Evolutionary conservation across 2,797 vertebrate genomes (phyloP), one percentile per base, ranked within the genome.

Genomic region (Scolopax rusticola): DNA sequence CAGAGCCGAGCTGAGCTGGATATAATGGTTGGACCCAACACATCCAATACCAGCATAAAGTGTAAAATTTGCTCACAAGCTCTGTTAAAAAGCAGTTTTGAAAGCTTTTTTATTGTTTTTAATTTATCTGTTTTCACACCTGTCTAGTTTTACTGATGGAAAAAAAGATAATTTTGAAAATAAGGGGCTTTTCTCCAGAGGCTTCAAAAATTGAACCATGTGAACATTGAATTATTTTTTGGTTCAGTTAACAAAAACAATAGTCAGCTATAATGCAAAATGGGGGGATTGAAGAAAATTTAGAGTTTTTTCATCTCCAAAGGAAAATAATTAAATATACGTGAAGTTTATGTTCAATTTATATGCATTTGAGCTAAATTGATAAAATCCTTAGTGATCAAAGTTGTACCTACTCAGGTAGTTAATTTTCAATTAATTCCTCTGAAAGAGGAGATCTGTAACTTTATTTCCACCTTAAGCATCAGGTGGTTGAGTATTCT

Each of bases 41-140:
- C 0, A 0, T 20, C 11, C 17, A 56, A 20, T n/a, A n/a, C 54
- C 2, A 28, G 24, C 15, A 15, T 23, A 32, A 60, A 25, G n/a
- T 41, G 16, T 54, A 53, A 79, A 75, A 64, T 32, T 69, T 87
- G 8, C 14, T 33, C 32, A 48, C 10, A 60, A 64, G 12, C 2
- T 47, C 14, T 53, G 75, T 68, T 38, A 7, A 84, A 85, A 54
- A 64, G 3, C 12, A 11, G 5, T 27, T 65, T 59, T 51, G 2
- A 5, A 78, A 43, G 8, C 32, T 27, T 81, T 84, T 87, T 45
- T 27, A 16, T 67, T 56, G 6, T 74, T 36, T 3, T 36, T 84
- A 65, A 45, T 15, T 54, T 17, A 14, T 21, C 8, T 64, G 10
- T 68, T 89, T 92, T 87, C 25, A 41, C 63, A 45, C 32, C 25